Conservation (phyloP, 2,797 vertebrate species). For the Margarornis squamiger region DNA sequence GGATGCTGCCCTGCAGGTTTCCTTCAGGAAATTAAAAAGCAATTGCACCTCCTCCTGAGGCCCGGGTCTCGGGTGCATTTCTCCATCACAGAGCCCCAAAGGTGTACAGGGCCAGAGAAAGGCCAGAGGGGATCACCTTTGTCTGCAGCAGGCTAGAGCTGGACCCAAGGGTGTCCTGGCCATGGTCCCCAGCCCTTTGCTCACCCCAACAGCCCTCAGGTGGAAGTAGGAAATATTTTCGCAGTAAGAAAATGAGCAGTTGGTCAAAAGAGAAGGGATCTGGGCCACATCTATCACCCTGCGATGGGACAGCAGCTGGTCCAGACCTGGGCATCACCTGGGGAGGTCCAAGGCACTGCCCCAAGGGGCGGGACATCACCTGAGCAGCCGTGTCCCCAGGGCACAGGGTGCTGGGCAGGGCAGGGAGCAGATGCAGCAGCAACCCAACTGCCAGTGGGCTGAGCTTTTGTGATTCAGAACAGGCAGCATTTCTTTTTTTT, state of each 20-base stretch:
- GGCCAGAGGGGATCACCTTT: fast-evolving
- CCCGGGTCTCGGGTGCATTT: background rate
- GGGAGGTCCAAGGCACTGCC: background rate
- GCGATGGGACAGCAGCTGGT: fast-evolving
- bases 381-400: background rate
- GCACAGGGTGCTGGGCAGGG: background rate
- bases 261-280: background rate
- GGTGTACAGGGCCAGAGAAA: background rate
- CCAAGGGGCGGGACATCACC: background rate
- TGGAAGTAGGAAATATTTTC: background rate
- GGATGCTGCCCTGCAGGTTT: background rate
- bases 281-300: background rate
- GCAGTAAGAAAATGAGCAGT: background rate
- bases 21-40: background rate
- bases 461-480: conserved; percentile 46
- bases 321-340: background rate
- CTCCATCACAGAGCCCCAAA: background rate
- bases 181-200: fast-evolving
- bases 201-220: background rate
- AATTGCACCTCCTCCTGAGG: too few relatives aligned
- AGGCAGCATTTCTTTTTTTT: conserved; percentile 31
- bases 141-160: background rate
- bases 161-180: too few relatives aligned
- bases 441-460: background rate
- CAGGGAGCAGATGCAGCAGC: background rate